Evolutionary conservation across 2,888 invertebrate genomes (phyloP), one percentile per base, ranked within the genome.

Genomic region (Patella depressa): DNA sequence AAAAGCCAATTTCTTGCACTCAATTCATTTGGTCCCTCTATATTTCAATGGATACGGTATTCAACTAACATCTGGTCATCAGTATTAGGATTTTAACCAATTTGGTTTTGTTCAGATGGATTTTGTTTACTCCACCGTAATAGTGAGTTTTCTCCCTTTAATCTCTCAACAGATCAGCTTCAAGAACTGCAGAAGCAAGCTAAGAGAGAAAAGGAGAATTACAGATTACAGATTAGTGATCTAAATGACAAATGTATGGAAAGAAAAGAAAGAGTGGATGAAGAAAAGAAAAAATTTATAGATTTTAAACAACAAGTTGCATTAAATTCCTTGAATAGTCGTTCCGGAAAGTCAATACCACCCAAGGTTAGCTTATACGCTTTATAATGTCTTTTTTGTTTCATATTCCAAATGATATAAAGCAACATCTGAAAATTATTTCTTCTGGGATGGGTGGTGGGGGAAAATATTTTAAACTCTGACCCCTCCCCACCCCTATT

Each of bases 251-350:
- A 84, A 72, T 91, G 90, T 83, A 87, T 88, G 76, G 89, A 89
- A 34, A 89, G 86, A 80, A 87, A 90, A 78, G 84, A 87, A 57
- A 79, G 81, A 55, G 90, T 91, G 2, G 89, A 91, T 73, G 86
- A 85, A n/a, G 91, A 91, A 75, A 84, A 87, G 71, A 77, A 78
- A n/a, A 86, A 86, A 74, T 91, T 90, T 76, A 86, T 89, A 83
- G 90, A 90, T 34, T 90, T 89, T 79, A 90, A 90, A 83, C 88
- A 88, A 80, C 86, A 90, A 74, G 88, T 90, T 69, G 90, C 90
- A 9, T 83, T 88, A 2, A 88, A 88, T 80, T 84, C 91, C 3
- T 81, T 91, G 54, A 90, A 89, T 82, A 89, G 88, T 79, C 83
- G 90, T 75, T 89, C 89, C 70, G 91, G 91, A 53, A 89, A 90